Base-by-base conservation (phyloP, 1,140 invertebrate genomes). In the Antheraea pernyi region DNA sequence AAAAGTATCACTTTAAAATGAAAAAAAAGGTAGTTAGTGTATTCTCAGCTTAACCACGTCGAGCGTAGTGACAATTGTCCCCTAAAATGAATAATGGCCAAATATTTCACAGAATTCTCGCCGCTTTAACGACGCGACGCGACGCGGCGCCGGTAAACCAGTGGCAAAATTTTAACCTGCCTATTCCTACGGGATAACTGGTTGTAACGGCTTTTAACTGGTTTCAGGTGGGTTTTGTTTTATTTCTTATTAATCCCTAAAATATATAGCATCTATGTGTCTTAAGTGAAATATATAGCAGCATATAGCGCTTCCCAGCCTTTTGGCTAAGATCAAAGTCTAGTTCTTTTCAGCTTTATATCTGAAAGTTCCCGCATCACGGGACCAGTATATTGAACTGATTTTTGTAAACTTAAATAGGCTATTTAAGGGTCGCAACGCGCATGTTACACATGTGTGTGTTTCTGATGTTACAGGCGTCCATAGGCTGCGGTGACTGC, bases 81-180 rank as follows among this genome's bases (percentile, higher is more conserved):
- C 65, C 19, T 67, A 67, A 67, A 53, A 67, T 67, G 65, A 67
- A 59, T 67, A 67, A 67, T 59, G 42, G 65, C 48, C 65, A 19
- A 53, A 67, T 67, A 67, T 67, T 53, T 67, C 65, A 67, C 48
- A 53, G 42, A 59, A 67, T 22, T 67, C 58, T 53, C 22, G 18
- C 19, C 39, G 19, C 18, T 30, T 13, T 6, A 39, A 39, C 62
- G 39, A 13, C 22, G 22, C 22, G 39, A 13, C 22, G 22, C 22
- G 39, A 42, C 8, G 7, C 11, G 63, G 42, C n/a, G 39, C 19
- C 37, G 39, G 22, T 7, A 37, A 19, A n/a, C 16, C 2, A 30
- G 61, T 8, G 11, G 37, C 3, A 22, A 63, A 63, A 37, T 30
- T 63, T 30, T n/a, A 63, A 13, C 11, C 11, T 7, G 61, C 19